Evolutionary conservation across 1,140 invertebrate species (phyloP).

Genomic region (Drosophila mayri): DNA sequence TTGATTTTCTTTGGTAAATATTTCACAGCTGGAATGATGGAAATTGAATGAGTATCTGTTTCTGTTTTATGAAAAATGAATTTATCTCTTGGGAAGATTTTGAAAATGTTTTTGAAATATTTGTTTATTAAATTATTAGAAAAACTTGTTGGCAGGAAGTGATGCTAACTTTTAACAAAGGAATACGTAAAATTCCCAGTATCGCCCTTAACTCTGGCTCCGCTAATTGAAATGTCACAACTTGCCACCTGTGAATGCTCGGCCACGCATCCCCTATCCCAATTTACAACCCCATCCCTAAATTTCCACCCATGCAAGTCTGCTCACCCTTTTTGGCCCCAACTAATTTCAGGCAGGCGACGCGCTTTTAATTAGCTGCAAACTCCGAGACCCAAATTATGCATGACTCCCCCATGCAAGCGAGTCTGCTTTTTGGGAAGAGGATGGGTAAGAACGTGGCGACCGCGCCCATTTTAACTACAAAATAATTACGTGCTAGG

Average conservation of each 20-base stretch:
- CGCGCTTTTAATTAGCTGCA: constrained; percentile 82
- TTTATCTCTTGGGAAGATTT: neutral
- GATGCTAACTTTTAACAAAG: neutral
- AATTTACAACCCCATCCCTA: neutral
- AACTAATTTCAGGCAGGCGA: constrained; percentile 63
- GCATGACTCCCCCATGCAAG: constrained; percentile 53
- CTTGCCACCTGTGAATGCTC: constrained; percentile 44
- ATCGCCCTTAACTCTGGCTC: constrained; percentile 3
- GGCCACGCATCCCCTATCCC: constrained; percentile 1
- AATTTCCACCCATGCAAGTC: neutral
- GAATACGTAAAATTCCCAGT: neutral
- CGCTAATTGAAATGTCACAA: constrained; percentile 68
- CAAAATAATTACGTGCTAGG: constrained; percentile 82
- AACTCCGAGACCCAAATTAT: constrained; percentile 74
- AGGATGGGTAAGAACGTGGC: constrained; percentile 1
- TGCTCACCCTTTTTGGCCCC: constrained; percentile 20
- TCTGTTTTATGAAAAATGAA: neutral
- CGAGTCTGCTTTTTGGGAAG: constrained; percentile 7
- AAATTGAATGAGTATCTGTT: constrained; percentile 1
- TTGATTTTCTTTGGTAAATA: constrained; percentile 29
- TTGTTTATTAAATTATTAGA: neutral
- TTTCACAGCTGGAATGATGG: neutral
- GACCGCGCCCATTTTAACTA: constrained; percentile 73
- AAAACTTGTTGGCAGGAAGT: neutral
- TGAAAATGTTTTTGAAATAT: neutral